phyloP scores from a whole-genome alignment of 2,113 vertebrate species.

The Toxotes jaculatrix region DNA sequence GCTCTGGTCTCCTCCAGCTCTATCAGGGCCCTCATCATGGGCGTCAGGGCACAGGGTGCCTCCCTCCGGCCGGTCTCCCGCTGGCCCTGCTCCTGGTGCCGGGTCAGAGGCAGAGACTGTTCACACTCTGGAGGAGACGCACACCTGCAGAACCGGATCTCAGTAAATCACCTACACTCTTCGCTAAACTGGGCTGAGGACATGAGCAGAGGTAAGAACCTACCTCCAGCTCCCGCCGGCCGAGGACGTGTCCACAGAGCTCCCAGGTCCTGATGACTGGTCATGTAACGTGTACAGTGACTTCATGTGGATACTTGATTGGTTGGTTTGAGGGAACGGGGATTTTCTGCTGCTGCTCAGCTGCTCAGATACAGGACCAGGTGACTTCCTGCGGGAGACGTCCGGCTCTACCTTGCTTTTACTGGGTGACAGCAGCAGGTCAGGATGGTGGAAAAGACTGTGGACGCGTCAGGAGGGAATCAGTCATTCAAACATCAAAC shows the following conservation, averaged over 20 bases:
- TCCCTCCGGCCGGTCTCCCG: conserved; percentile 78
- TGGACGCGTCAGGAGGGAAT: neutral
- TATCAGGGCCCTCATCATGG: conserved; percentile 91
- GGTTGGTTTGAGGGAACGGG: conserved; percentile 6
- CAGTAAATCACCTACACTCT: neutral
- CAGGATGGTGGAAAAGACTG: conserved; percentile 81
- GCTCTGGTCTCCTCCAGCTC: conserved; percentile 90
- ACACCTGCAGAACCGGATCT: conserved; percentile 52
- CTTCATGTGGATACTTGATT: conserved; percentile 37
- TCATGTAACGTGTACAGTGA: conserved; percentile 4
- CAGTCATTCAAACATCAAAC: no score
- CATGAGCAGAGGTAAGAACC: neutral
- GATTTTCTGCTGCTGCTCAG: conserved; percentile 33
- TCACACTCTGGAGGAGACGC: conserved; percentile 74
- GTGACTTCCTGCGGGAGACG: conserved; percentile 84
- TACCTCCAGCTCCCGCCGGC: conserved; percentile 55
- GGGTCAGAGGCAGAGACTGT: conserved; percentile 44
- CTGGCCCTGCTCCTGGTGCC: conserved; percentile 50
- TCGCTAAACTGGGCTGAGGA: neutral
- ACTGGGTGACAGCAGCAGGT: conserved; percentile 76
- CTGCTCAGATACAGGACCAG: conserved; percentile 84
- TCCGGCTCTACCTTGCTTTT: conserved; percentile 82
- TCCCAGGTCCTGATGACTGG: conserved; percentile 26
- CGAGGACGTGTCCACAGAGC: conserved; percentile 47
- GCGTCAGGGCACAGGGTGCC: conserved; percentile 80